Percentiles rank a stretch among this genome's conserved stretches.
phyloP scores from a whole-genome alignment of 1,140 invertebrate species.

The Teleogryllus occipitalis region DNA sequence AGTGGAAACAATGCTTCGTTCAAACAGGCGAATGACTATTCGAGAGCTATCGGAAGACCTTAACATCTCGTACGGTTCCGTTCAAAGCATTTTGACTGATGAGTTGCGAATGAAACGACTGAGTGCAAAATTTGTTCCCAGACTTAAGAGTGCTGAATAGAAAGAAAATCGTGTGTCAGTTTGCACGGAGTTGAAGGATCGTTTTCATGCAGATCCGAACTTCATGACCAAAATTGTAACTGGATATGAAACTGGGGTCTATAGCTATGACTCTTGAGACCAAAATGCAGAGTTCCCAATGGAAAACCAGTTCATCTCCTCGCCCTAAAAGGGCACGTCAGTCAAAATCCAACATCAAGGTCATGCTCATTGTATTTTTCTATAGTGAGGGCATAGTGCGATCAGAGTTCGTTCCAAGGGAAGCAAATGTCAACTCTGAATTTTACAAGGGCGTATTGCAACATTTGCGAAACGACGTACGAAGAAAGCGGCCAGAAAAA shows the following conservation, averaged over 20 bases:
- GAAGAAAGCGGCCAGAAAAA: background rate
- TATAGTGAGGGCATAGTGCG: conserved; percentile 12
- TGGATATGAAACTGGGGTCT: conserved; percentile 14
- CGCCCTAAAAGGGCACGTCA: background rate
- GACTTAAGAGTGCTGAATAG: conserved; percentile 12
- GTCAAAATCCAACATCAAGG: conserved; percentile 8
- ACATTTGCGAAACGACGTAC: conserved; percentile 11
- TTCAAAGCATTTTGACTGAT: too few relatives aligned
- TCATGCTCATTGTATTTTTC: conserved; percentile 15
- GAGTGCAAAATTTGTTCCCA: conserved; percentile 13
- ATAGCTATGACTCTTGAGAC: conserved; percentile 15
- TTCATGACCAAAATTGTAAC: conserved; percentile 14
- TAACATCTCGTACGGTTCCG: background rate
- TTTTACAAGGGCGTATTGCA: conserved; percentile 14
- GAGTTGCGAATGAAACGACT: conserved; percentile 8
- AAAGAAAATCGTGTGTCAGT: conserved; percentile 16
- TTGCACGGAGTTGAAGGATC: conserved; percentile 14
- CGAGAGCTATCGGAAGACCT: background rate
- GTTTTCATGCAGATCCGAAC: conserved; percentile 11
- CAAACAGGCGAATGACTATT: background rate
- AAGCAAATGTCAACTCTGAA: conserved; percentile 15
- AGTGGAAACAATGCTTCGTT: background rate
- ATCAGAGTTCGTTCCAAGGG: conserved; percentile 16
- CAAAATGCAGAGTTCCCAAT: background rate
- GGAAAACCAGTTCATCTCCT: conserved; percentile 10